phyloP scores from a whole-genome alignment of 2,888 invertebrate species.

The Nomada fabriciana region DNA sequence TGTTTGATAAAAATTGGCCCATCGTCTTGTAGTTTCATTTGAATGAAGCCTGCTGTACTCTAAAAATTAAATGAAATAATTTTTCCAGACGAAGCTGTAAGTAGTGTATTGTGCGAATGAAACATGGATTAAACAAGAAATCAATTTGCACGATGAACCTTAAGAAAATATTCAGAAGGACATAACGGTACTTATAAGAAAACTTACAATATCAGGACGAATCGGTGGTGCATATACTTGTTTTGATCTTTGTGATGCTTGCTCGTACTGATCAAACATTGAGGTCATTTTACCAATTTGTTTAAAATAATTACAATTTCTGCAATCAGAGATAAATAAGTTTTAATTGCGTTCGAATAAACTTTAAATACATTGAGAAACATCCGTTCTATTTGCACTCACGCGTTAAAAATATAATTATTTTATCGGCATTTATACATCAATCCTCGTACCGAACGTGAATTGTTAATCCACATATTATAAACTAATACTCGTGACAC shows the following conservation, averaged over 20 bases:
- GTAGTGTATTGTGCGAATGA: not conserved
- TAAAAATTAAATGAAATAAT: constrained; percentile 62
- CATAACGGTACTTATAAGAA: constrained; percentile 5
- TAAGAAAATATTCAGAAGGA: too few species aligned
- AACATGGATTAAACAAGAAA: not conserved
- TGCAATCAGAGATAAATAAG: not conserved
- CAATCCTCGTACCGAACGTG: not conserved
- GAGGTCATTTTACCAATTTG: constrained; percentile 88
- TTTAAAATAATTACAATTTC: not conserved
- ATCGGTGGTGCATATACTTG: constrained; percentile 80
- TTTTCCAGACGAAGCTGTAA: not conserved
- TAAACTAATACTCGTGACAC: not conserved
- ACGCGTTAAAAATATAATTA: constrained; percentile 2
- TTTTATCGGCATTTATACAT: not conserved
- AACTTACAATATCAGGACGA: constrained; percentile 85
- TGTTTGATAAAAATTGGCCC: constrained; percentile 94
- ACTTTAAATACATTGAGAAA: not conserved
- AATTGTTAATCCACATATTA: constrained; percentile 3
- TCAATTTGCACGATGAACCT: not conserved
- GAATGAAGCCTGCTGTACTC: constrained; percentile 86
- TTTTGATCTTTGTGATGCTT: constrained; percentile 88
- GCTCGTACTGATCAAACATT: constrained; percentile 93
- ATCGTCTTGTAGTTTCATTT: constrained; percentile 89
- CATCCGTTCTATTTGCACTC: not conserved
- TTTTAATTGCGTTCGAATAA: not conserved